phyloP scores from a whole-genome alignment of 2,113 vertebrate genomes.

The Corythornis cristatus region DNA sequence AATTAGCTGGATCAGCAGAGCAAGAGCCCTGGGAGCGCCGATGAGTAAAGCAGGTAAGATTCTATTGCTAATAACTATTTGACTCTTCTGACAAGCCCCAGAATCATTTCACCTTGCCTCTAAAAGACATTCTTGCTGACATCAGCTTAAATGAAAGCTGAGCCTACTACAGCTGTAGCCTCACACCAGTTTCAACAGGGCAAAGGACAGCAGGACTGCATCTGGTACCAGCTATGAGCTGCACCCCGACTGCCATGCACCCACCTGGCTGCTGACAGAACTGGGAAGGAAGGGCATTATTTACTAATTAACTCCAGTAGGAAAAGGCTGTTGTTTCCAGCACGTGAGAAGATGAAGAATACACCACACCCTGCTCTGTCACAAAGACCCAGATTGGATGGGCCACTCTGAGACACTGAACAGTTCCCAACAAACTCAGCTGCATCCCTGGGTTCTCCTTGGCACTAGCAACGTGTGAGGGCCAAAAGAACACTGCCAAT shows the following conservation, averaged over 20 bases:
- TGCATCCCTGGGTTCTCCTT: neutral
- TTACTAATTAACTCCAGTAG: neutral
- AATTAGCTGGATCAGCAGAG: conserved; percentile 25
- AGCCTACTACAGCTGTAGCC: neutral
- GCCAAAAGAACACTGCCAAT: neutral
- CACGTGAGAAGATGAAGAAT: neutral
- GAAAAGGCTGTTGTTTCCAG: neutral
- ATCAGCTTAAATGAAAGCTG: neutral
- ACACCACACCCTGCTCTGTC: neutral
- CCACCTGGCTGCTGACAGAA: neutral
- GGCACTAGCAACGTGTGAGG: neutral
- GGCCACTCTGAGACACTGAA: neutral
- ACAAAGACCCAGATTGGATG: neutral
- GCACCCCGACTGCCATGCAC: neutral
- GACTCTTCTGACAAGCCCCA: neutral
- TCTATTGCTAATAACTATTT: neutral
- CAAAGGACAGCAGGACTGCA: neutral
- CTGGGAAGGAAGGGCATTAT: neutral
- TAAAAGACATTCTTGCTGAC: neutral
- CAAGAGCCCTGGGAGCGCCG: neutral
- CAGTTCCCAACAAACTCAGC: neutral
- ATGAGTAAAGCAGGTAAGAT: conserved; percentile 20
- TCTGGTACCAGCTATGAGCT: rapidly evolving
- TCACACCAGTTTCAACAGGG: neutral
- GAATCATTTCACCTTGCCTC: neutral